phyloP scores from a whole-genome alignment of 2,797 vertebrate species.

The Okamejei kenojei region DNA sequence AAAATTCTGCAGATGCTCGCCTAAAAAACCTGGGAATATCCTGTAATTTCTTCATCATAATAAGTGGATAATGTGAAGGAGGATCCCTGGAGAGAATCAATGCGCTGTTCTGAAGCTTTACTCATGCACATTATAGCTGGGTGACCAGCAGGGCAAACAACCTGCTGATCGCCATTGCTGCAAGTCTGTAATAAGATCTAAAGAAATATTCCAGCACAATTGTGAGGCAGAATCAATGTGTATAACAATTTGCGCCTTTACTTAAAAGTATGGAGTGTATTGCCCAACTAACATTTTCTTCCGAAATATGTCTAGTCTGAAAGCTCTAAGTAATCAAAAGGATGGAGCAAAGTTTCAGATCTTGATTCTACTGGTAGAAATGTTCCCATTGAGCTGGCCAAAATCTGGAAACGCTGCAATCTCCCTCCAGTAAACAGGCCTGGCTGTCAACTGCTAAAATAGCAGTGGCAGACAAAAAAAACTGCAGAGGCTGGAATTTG shows the following conservation, averaged over 20 bases:
- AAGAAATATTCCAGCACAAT: neutral
- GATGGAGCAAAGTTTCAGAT: neutral
- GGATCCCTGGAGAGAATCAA: neutral
- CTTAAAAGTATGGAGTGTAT: neutral
- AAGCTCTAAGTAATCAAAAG: neutral
- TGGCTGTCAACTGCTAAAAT: neutral
- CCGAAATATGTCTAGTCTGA: neutral
- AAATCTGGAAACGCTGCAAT: neutral
- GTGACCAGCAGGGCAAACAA: neutral
- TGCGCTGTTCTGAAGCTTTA: neutral
- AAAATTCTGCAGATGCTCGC: no score
- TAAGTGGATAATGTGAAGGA: neutral
- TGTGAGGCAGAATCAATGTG: neutral
- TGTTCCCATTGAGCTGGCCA: neutral
- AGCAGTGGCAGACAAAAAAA: no score
- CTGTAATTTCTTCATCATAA: neutral
- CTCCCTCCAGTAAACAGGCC: neutral
- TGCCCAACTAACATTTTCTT: neutral
- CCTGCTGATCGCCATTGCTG: neutral
- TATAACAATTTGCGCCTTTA: neutral
- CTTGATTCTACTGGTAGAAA: neutral
- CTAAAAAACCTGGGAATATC: neutral
- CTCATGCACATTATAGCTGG: neutral
- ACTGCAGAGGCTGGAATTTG: no score
- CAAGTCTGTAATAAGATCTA: neutral